Percentiles rank a stretch among this genome's conserved stretches.
phyloP scores from a whole-genome alignment of 2,797 vertebrate species.

The Squalus acanthias region DNA sequence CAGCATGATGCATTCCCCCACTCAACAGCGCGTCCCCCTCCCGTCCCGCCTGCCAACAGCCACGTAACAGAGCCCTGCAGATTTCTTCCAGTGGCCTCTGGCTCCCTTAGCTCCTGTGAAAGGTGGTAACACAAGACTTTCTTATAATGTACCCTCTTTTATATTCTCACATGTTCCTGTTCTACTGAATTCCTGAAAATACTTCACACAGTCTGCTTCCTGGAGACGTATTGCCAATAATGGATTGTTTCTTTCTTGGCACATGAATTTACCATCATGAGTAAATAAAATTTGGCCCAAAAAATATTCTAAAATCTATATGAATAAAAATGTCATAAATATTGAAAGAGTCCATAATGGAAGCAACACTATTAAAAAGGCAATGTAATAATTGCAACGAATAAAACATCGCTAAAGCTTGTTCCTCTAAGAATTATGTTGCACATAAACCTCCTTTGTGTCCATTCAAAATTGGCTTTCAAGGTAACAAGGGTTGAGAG shows the following conservation, averaged over 20 bases:
- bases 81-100: not conserved
- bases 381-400: not conserved
- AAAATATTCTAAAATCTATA: not conserved
- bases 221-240: not conserved
- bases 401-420: not conserved
- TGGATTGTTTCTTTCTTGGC: not conserved
- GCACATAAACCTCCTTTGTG: not conserved
- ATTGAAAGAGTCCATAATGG: not conserved
- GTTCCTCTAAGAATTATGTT: not conserved
- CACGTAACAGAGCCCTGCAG: not conserved
- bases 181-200: not conserved
- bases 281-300: not conserved
- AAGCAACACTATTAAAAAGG: not conserved
- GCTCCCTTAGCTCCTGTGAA: not conserved
- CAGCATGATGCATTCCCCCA: too few species aligned
- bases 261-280: not conserved
- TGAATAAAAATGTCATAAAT: not conserved
- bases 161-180: not conserved
- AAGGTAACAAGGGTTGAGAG: not conserved
- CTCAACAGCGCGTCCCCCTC: too few species aligned
- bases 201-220: not conserved
- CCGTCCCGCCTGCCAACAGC: not conserved
- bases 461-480: not conserved
- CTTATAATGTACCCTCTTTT: not conserved
- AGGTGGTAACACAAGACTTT: not conserved